These are phyloP conservation scores for Diploscapter pachys DNA, from an alignment of 1,140 invertebrate species.

Conservation along the genomic window DNA sequence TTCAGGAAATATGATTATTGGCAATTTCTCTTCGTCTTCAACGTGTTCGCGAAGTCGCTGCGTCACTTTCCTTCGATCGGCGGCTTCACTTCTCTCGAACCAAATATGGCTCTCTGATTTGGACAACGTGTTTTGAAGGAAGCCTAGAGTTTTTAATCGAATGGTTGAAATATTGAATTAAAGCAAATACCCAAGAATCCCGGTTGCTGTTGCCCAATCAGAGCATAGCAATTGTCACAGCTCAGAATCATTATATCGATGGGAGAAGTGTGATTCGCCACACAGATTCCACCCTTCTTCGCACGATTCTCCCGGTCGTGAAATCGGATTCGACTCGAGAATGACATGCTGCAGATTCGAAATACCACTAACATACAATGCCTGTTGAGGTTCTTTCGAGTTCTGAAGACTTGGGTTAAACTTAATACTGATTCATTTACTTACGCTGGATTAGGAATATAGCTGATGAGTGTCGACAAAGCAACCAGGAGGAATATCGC, in stretches of 20 bases:
- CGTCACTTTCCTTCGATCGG: slow-evolving; percentile 83
- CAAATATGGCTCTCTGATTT: slow-evolving; percentile 92
- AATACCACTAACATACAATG: slow-evolving; percentile 80
- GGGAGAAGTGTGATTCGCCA: slow-evolving; percentile 98
- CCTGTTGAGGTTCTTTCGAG: slow-evolving; percentile 68
- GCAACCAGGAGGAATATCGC: slow-evolving; percentile 41
- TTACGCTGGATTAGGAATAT: slow-evolving; percentile 28
- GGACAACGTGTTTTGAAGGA: slow-evolving; percentile 84
- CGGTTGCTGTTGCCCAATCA: slow-evolving; percentile 93
- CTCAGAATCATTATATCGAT: slow-evolving; percentile 93
- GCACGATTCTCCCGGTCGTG: slow-evolving; percentile 69
- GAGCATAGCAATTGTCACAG: slow-evolving; percentile 92
- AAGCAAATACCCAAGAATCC: slow-evolving; percentile 70
- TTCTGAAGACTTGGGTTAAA: no score
- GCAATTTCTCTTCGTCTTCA: slow-evolving; percentile 82
- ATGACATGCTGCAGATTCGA: slow-evolving; percentile 77
- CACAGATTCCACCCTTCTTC: slow-evolving; percentile 76
- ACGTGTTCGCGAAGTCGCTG: slow-evolving; percentile 68
- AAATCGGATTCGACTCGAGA: slow-evolving; percentile 83
- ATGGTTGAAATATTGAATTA: no score
- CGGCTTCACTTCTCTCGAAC: slow-evolving; percentile 94
- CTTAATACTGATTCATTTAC: no score
- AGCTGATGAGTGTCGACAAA: slow-evolving; percentile 39
- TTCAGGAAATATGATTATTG: slow-evolving; percentile 97
- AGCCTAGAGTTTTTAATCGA: slow-evolving; percentile 62